phyloP scores from a whole-genome alignment of 2,113 vertebrate genomes.

The Piprites chloris region DNA sequence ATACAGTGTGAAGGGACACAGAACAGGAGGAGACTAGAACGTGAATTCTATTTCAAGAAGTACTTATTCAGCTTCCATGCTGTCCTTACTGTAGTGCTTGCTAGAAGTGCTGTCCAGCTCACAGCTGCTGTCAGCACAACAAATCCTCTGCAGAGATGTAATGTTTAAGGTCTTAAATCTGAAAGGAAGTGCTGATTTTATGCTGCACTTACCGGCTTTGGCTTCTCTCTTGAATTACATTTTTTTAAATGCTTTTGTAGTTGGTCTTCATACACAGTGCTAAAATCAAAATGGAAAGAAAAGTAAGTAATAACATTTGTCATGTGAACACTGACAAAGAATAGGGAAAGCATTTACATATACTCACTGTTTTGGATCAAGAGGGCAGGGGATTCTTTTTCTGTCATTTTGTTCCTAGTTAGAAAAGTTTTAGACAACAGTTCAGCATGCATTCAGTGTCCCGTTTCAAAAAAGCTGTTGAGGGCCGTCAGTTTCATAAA shows the following conservation, averaged over 20 bases:
- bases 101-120: not conserved
- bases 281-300: constrained; percentile 61
- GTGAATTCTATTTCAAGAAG: not conserved
- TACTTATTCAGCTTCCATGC: not conserved
- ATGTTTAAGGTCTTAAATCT: not conserved
- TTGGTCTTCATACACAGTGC: constrained; percentile 89
- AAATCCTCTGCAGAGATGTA: not conserved
- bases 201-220: constrained; percentile 83
- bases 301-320: not conserved
- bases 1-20: accelerated
- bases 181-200: not conserved
- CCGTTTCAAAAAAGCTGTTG: not conserved
- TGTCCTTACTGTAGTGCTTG: not conserved
- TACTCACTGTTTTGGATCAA: constrained; percentile 96
- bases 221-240: constrained; percentile 91
- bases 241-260: constrained; percentile 92
- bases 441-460: not conserved
- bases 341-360: not conserved
- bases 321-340: not conserved
- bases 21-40: not conserved
- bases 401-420: constrained; percentile 72
- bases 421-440: not conserved
- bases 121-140: not conserved
- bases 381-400: constrained; percentile 86
- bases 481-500: not conserved